Evolutionary conservation across 1,140 invertebrate species (phyloP), one percentile per base, ranked within the genome.

Genomic region (Phocides pigmalion): DNA sequence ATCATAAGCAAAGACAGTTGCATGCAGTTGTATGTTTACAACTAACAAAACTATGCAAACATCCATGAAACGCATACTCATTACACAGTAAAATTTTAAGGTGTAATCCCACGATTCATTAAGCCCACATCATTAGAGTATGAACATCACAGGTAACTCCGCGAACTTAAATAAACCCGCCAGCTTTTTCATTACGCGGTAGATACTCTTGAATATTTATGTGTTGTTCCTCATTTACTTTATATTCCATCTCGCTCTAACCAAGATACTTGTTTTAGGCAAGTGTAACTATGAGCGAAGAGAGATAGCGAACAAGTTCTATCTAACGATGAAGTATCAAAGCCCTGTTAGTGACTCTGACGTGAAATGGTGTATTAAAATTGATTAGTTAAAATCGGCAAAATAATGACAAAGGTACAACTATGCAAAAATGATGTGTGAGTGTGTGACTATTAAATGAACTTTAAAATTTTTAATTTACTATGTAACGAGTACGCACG

Each of bases 171-270:
- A 66, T 70, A 62, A 71, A 64, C 46, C 58, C 66, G 15, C 53
- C 58, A 25, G 68, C 51, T 72, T 80, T 82, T 79, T 82, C 74
- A 81, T 79, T 77, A 79, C 66, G 62, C 39, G 66, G 63, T 61
- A 62, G 68, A 72, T 67, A 62, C 68, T 72, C 42, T 58, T 74
- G 73, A 74, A 79, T 79, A 74, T 79, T 76, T 72, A 79, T 76
- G 70, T 68, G 63, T 68, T 76, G 73, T 68, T 71, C 58, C 70
- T 72, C 76, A 79, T 79, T 75, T 67, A 65, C 76, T 72, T 66
- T 59, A 74, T 70, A 68, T 68, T 58, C 54, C 42, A 20, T 64
- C 44, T 56, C 49, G 12, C 61, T 64, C 28, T 17, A 17, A 41
- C 32, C 28, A 11, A 28, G 37, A 19, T 4, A 56, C 0, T 11